Base-by-base conservation (phyloP, 2,113 vertebrate species). In the Progne subis region DNA sequence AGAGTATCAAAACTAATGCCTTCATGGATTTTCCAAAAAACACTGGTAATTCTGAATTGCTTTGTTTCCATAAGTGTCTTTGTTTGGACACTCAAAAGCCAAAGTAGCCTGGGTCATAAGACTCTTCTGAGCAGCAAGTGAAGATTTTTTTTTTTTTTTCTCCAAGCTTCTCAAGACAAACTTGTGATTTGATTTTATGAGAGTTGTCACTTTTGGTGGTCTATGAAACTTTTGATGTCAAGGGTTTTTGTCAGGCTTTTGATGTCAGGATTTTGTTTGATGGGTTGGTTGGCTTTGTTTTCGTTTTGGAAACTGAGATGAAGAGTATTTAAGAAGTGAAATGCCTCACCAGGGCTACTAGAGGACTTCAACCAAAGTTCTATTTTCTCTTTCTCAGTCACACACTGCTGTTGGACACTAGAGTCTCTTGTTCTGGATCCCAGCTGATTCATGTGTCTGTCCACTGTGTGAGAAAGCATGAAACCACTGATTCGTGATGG, bases 231-330 rank as follows among this genome's bases (percentile, higher is more conserved):
- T 80, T 21, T 72, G 25, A 55, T 32, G 60, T 74, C 56, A 70
- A 56, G 23, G 26, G 2, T 10, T 84, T 82, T 82, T 59, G 34
- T 1, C 1, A 8, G 18, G 0, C 0, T 3, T 69, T 65, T 37
- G 43, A 24, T 63, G 55, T 0, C 1, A 13, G 14, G 0, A 0
- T 2, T 56, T 31, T 44, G 7, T 14, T n/a, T 24, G 11, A 2
- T 25, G 46, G 11, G 2, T 46, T 53, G 25, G 12, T 41, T 70
- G n/a, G 15, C 39, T 68, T 59, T 59, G 24, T 79, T 88, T 75
- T 61, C 2, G 21, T 71, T 82, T 78, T 71, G 43, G 39, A 91
- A 87, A 78, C 26, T 34, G 68, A 81, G 32, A 31, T 84, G 47
- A 74, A 77, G 28, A 52, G 7, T 14, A 26, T 52, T 88, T 64